Conservation (phyloP, 1,140 invertebrate genomes). For the Papilio polyxenes region DNA sequence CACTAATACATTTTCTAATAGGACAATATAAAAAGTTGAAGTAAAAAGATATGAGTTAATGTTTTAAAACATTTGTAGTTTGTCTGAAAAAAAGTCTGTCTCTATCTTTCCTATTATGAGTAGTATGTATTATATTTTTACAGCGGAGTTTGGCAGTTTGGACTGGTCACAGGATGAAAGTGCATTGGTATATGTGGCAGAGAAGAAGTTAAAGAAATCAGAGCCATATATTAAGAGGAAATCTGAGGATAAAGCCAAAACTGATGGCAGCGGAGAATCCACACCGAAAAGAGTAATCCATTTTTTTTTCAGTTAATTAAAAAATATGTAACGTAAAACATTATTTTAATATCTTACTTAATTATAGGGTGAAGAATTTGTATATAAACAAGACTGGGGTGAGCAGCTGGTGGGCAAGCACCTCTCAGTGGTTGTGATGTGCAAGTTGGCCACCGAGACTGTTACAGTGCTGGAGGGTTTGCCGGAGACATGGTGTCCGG, state of each 20-base stretch:
- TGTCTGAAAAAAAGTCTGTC: too few relatives aligned
- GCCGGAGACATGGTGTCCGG: slow-evolving; percentile 86
- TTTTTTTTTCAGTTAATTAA: too few relatives aligned
- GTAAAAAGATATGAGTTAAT: too few relatives aligned
- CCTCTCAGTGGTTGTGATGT: slow-evolving; percentile 86
- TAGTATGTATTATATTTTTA: slow-evolving; percentile 38
- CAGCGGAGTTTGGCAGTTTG: slow-evolving; percentile 88
- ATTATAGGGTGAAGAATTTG: slow-evolving; percentile 88
- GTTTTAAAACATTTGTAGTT: too few relatives aligned
- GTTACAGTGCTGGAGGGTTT: slow-evolving; percentile 82
- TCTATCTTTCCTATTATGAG: background rate
- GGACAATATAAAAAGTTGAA: too few relatives aligned
- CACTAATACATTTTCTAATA: too few relatives aligned
- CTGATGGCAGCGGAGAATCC: slow-evolving; percentile 67
- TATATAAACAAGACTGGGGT: slow-evolving; percentile 91
- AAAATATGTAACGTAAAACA: too few relatives aligned
- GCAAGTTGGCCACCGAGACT: slow-evolving; percentile 84
- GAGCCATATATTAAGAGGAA: slow-evolving; percentile 87
- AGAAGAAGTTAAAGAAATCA: slow-evolving; percentile 87
- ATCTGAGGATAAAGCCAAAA: slow-evolving; percentile 74
- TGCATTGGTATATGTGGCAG: slow-evolving; percentile 89
- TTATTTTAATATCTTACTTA: background rate
- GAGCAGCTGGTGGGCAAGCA: slow-evolving; percentile 89
- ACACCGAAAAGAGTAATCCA: slow-evolving; percentile 48
- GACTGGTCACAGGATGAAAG: slow-evolving; percentile 87